Evolutionary conservation across 2,888 invertebrate genomes (phyloP).

Genomic region (Hypomecis atomaria): DNA sequence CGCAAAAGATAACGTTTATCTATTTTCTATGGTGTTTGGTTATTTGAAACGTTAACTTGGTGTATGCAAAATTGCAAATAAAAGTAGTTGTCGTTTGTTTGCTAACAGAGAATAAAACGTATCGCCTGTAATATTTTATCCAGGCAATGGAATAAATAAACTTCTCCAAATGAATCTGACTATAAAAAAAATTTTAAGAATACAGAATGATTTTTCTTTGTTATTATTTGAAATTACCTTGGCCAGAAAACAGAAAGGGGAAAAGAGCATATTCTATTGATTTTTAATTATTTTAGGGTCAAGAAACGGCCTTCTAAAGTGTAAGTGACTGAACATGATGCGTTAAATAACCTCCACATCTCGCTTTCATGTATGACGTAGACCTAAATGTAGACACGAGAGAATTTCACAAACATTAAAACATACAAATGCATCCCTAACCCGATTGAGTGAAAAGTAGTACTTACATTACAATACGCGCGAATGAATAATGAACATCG

Average conservation of each 20-base stretch:
- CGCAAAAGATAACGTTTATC: neutral
- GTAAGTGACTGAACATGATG: conserved; percentile 29
- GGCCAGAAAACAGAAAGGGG: neutral
- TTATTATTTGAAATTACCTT: neutral
- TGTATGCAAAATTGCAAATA: too few species aligned
- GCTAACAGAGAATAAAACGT: neutral
- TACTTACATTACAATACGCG: neutral
- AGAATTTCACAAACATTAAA: conserved; percentile 8
- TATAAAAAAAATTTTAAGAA: too few species aligned
- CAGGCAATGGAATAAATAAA: too few species aligned
- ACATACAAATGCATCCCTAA: neutral
- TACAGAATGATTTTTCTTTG: too few species aligned
- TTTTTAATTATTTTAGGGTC: conserved; percentile 26
- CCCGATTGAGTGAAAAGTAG: neutral
- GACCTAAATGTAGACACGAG: conserved; percentile 16
- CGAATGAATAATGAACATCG: too few species aligned
- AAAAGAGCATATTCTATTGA: conserved; percentile 18
- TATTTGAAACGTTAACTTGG: neutral
- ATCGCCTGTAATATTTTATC: conserved; percentile 1
- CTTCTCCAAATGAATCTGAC: too few species aligned
- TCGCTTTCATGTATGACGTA: conserved; percentile 23
- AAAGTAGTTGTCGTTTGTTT: neutral
- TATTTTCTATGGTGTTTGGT: neutral
- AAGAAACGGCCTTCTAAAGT: conserved; percentile 30
- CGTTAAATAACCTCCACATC: conserved; percentile 26